These are phyloP conservation scores for Myocastor coypus DNA, from an alignment of 2,113 vertebrate genomes.

Conservation along the genomic window DNA sequence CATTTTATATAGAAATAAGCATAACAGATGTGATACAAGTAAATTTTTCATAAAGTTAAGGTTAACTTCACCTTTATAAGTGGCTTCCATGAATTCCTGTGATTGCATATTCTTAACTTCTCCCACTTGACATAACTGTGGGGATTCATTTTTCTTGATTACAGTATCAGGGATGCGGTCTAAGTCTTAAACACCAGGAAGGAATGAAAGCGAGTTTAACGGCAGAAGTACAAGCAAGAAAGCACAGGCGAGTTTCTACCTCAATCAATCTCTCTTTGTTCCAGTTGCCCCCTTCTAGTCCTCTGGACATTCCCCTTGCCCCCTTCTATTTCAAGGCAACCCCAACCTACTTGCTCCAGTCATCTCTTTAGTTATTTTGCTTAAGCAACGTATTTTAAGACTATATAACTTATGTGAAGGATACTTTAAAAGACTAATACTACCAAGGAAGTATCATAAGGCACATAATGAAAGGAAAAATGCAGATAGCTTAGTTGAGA, in stretches of 20 bases:
- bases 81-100: background rate
- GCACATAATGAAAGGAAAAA: background rate
- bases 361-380: slow-evolving; percentile 34
- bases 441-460: background rate
- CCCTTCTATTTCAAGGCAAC: background rate
- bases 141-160: background rate
- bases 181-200: background rate
- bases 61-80: slow-evolving; percentile 17
- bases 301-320: background rate
- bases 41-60: background rate
- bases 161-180: background rate
- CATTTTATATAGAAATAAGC: slow-evolving; percentile 24
- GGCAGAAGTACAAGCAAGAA: background rate
- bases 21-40: background rate
- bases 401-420: background rate
- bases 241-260: background rate
- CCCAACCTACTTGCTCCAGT: background rate
- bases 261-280: slow-evolving; percentile 36
- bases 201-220: background rate
- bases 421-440: background rate
- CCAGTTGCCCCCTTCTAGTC: background rate
- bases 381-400: slow-evolving; percentile 37
- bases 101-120: background rate
- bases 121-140: background rate
- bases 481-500: background rate